These are phyloP conservation scores for Acanthisitta chloris DNA, from an alignment of 2,113 vertebrate species.

Conservation along the genomic window DNA sequence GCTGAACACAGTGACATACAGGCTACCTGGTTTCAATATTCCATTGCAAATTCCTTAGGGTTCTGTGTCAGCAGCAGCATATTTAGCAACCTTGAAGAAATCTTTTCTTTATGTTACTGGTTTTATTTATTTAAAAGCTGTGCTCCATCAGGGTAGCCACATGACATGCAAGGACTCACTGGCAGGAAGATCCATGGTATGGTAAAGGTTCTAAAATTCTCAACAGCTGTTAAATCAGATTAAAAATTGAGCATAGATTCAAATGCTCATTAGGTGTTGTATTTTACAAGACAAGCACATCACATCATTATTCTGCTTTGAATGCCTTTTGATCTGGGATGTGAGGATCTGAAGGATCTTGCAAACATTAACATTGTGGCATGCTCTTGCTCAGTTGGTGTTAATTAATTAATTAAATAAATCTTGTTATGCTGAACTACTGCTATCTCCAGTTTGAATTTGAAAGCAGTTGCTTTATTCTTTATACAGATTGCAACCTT, in stretches of 20 bases:
- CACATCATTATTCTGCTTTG: neutral
- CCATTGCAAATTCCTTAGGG: constrained; percentile 30
- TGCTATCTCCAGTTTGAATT: neutral
- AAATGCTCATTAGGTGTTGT: neutral
- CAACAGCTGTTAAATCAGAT: neutral
- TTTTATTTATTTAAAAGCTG: constrained; percentile 19
- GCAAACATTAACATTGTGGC: neutral
- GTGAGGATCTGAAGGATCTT: neutral
- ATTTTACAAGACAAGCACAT: neutral
- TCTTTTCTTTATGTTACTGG: neutral
- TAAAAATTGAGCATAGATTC: neutral
- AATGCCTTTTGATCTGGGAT: neutral
- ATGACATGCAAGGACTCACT: neutral
- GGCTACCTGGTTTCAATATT: constrained; percentile 26
- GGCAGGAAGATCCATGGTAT: neutral
- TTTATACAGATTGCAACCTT: neutral
- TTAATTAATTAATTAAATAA: neutral
- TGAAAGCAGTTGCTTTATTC: neutral
- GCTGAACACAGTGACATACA: neutral
- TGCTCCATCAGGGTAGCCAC: neutral
- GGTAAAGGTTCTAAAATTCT: neutral
- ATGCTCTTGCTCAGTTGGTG: neutral
- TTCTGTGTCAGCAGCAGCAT: constrained; percentile 27
- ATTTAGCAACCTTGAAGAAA: constrained; percentile 46
- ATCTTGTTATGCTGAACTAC: neutral